Conservation (phyloP, 2,113 vertebrate species). For the Carassius gibelio region DNA sequence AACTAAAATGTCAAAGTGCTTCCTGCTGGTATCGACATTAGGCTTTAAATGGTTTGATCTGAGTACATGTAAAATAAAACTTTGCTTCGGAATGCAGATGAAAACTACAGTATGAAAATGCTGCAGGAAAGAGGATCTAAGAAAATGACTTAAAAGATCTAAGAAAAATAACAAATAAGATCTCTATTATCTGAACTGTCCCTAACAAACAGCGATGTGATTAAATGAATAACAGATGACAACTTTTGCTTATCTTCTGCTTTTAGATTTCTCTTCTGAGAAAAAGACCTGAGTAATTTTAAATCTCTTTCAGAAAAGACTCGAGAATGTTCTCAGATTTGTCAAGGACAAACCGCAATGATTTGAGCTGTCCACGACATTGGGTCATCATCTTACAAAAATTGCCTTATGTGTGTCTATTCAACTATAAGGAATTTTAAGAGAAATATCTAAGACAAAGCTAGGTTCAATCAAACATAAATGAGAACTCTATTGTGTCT, state of each 20-base stretch:
- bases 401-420: not conserved
- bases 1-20: slow-evolving; percentile 5
- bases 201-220: not conserved
- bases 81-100: not conserved
- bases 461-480: not conserved
- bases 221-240: not conserved
- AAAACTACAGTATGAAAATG: not conserved
- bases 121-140: not conserved
- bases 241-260: not conserved
- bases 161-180: slow-evolving; percentile 16
- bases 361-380: not conserved
- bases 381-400: not conserved
- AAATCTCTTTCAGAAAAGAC: not conserved
- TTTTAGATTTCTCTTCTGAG: not conserved
- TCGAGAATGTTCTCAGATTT: not conserved
- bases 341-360: not conserved
- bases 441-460: not conserved
- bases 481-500: not conserved
- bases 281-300: not conserved
- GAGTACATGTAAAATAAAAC: slow-evolving; percentile 6
- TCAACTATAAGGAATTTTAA: not conserved
- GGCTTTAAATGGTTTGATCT: not conserved
- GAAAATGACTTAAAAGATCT: not conserved
- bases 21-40: not conserved
- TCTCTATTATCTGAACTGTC: not conserved